Conservation (phyloP, 1,140 invertebrate genomes). For the Mesaphorura yosii region DNA sequence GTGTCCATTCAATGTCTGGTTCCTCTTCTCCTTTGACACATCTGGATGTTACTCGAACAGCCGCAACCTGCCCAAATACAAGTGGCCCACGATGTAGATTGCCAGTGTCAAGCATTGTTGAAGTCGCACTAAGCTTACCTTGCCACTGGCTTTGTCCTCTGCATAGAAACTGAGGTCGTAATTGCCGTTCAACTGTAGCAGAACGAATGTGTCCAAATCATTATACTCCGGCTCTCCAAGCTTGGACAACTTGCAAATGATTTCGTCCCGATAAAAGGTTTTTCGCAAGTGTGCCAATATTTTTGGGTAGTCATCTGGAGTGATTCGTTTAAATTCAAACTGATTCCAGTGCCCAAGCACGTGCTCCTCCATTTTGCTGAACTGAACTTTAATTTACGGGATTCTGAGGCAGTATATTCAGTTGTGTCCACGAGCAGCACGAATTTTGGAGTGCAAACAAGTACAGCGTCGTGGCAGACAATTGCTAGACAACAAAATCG, state of each 20-base stretch:
- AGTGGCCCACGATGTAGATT: not conserved
- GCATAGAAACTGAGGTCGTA: constrained; percentile 17
- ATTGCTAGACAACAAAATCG: too few species aligned
- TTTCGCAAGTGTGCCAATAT: constrained; percentile 11
- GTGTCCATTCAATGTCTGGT: not conserved
- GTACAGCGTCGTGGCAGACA: too few species aligned
- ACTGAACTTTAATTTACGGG: too few species aligned
- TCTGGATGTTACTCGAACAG: constrained; percentile 5
- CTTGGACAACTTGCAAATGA: not conserved
- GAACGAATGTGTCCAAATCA: constrained; percentile 4
- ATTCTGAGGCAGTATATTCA: too few species aligned
- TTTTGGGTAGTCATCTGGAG: constrained; percentile 6
- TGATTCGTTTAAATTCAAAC: constrained; percentile 13
- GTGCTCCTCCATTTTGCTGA: too few species aligned
- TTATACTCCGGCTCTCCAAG: constrained; percentile 6
- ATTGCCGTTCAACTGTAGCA: not conserved
- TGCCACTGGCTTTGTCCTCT: constrained; percentile 4
- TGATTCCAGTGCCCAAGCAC: constrained; percentile 22
- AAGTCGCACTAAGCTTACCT: constrained; percentile 2
- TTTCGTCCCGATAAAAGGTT: constrained; percentile 17
- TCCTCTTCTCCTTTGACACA: not conserved
- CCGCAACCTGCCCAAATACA: constrained; percentile 14
- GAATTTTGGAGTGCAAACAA: too few species aligned
- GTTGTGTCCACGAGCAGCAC: too few species aligned
- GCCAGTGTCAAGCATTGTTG: not conserved